Conservation (phyloP, 2,797 vertebrate species). For the Falco rusticolus region DNA sequence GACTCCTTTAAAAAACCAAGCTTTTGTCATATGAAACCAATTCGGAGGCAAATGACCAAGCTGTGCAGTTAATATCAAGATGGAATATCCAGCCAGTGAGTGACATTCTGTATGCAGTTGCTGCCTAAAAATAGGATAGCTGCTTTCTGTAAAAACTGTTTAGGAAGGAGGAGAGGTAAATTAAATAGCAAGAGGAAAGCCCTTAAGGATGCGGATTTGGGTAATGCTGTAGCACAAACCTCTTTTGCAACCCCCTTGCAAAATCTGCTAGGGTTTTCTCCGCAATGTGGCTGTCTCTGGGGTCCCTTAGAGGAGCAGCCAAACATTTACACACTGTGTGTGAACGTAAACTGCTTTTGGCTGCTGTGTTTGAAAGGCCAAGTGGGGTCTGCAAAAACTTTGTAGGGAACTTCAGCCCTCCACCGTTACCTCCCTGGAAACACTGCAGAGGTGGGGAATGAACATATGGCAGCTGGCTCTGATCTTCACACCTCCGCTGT, state of each 20-base stretch:
- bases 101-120: background rate
- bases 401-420: background rate
- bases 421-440: rapidly evolving
- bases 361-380: background rate
- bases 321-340: background rate
- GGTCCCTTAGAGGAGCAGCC: background rate
- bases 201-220: background rate
- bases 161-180: constrained; percentile 8
- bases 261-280: background rate
- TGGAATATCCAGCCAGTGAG: background rate
- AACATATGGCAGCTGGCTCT: rapidly evolving
- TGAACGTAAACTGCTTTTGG: background rate
- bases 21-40: constrained; percentile 56
- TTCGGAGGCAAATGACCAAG: constrained; percentile 39
- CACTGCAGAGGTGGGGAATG: background rate
- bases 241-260: background rate
- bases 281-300: background rate
- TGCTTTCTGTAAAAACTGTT: background rate
- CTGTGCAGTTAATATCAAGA: background rate
- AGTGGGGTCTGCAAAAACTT: background rate
- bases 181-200: constrained; percentile 9
- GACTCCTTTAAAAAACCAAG: background rate
- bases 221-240: background rate
- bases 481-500: background rate
- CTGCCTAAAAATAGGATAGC: constrained; percentile 29